Conservation (phyloP, 2,113 vertebrate species). For the Pithys albifrons region DNA sequence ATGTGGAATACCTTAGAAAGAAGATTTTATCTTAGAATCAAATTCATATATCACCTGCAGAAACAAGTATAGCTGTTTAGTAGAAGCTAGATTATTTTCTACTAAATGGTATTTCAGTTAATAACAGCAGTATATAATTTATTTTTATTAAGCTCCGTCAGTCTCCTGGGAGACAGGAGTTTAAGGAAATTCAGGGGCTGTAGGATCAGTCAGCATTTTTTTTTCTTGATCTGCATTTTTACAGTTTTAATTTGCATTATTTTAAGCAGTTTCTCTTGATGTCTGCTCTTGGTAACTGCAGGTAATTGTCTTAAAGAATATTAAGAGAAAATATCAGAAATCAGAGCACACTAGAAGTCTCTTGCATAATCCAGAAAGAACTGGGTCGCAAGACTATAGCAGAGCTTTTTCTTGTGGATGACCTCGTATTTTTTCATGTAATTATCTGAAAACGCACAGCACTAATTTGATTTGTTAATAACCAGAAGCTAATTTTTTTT, state of each 20-base stretch:
- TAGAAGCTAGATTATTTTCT: background rate
- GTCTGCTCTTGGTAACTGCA: background rate
- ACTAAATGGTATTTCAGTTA: background rate
- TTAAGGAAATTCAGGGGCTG: background rate
- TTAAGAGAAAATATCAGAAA: background rate
- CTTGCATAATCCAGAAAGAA: background rate
- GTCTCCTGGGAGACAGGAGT: background rate
- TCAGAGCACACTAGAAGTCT: background rate
- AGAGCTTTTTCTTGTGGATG: background rate
- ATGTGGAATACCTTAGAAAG: background rate
- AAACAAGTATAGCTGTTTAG: background rate
- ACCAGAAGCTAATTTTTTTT: background rate
- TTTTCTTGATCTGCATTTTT: background rate
- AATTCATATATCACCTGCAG: background rate
- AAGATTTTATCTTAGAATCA: background rate
- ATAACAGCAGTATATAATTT: background rate
- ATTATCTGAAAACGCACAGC: background rate
- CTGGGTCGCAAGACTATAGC: background rate
- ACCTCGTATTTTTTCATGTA: background rate
- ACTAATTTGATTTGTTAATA: background rate
- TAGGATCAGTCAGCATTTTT: background rate
- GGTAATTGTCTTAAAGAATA: background rate
- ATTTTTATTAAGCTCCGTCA: background rate
- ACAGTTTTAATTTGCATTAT: background rate
- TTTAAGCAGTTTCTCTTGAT: background rate